Percentiles rank a stretch among this genome's conserved stretches.
phyloP scores from a whole-genome alignment of 2,113 vertebrate species.

The Chionis minor region DNA sequence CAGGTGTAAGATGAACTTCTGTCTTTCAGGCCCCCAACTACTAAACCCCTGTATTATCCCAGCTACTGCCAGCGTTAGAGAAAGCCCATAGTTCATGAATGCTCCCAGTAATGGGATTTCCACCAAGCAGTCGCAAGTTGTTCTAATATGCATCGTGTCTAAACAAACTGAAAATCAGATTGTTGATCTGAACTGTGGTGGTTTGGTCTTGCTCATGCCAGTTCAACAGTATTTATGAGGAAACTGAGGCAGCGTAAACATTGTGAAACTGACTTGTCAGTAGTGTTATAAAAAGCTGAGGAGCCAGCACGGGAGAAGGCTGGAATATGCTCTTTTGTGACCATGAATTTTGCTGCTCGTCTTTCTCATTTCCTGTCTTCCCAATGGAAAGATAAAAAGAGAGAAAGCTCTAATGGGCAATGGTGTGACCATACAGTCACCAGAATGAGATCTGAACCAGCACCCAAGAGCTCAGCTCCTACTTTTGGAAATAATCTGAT shows the following conservation, averaged over 20 bases:
- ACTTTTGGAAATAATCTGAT: background rate
- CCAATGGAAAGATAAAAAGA: background rate
- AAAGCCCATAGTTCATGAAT: background rate
- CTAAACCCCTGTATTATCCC: background rate
- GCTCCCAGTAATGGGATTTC: background rate
- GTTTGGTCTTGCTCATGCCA: background rate
- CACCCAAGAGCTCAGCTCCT: background rate
- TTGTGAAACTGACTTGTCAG: background rate
- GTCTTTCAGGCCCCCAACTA: background rate
- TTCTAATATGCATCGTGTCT: background rate
- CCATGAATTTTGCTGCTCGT: background rate
- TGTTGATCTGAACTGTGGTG: background rate
- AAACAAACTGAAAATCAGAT: background rate
- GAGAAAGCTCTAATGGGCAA: background rate
- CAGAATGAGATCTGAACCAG: background rate
- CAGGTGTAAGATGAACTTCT: background rate
- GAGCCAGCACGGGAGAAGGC: background rate
- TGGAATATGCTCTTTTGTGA: background rate
- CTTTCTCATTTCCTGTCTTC: background rate
- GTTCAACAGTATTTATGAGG: background rate
- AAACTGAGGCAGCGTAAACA: background rate
- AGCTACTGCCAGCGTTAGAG: background rate
- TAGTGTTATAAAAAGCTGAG: background rate
- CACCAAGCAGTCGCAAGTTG: background rate
- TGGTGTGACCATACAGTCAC: accelerated